A percentile compares a stretch with the other conserved stretches of the same genome.
These are phyloP conservation scores for Amitus sp. DNA, from an alignment of 2,888 invertebrate genomes.

Conservation along the genomic window DNA sequence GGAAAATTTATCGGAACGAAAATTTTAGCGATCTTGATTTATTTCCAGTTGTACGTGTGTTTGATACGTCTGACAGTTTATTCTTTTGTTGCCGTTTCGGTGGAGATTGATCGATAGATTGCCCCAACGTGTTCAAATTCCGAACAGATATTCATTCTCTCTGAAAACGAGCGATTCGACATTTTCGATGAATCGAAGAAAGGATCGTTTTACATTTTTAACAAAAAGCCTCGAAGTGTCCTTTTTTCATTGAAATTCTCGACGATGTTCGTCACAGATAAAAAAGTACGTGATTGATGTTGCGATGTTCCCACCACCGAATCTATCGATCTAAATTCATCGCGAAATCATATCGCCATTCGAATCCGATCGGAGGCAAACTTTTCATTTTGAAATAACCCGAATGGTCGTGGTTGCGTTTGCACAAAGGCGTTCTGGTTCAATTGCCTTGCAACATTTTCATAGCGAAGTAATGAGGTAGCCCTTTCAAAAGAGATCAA, in stretches of 20 bases:
- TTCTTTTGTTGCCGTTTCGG: slow-evolving; percentile 6
- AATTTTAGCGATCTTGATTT: background rate
- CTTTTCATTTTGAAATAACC: background rate
- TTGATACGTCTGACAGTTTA: slow-evolving; percentile 6
- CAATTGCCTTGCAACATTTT: background rate
- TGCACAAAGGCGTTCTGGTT: slow-evolving; percentile 1
- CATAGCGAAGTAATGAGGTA: background rate
- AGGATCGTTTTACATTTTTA: background rate
- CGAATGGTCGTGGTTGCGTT: too few species aligned
- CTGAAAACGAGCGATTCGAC: background rate
- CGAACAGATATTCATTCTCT: background rate
- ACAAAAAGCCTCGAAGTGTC: background rate
- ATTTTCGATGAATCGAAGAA: background rate
- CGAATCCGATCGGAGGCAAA: background rate
- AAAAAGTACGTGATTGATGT: too few species aligned
- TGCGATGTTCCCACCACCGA: too few species aligned
- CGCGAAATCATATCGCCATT: background rate
- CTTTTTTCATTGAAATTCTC: background rate
- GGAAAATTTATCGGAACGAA: slow-evolving; percentile 1
- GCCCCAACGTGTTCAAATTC: slow-evolving; percentile 3
- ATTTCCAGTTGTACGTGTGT: slow-evolving; percentile 3
- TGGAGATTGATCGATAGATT: slow-evolving; percentile 5
- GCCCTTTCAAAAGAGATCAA: slow-evolving; percentile 6
- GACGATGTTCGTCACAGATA: background rate
- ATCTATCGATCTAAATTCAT: too few species aligned